Evolutionary conservation across 2,113 vertebrate species (phyloP).

Genomic region (Mesocricetus auratus): DNA sequence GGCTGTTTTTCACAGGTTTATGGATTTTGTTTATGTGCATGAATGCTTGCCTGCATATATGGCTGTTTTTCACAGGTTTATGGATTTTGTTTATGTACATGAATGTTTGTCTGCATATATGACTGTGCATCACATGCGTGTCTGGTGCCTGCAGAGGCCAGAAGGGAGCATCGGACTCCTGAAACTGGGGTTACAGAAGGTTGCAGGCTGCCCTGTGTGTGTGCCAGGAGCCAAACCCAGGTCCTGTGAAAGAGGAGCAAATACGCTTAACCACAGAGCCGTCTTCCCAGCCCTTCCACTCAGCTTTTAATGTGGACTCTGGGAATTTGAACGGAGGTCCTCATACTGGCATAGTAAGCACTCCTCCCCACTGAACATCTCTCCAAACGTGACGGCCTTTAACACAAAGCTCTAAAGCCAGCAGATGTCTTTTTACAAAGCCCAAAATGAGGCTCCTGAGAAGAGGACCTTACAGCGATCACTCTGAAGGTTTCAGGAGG

Average conservation of each 20-base stretch:
- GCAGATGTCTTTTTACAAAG: background rate
- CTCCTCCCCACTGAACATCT: background rate
- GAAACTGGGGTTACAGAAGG: background rate
- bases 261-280: background rate
- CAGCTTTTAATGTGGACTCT: background rate
- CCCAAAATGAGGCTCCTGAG: accelerated
- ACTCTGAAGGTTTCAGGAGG: no score
- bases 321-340: background rate
- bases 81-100: background rate
- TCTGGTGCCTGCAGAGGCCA: background rate
- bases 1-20: background rate
- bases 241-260: background rate
- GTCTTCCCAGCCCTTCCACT: background rate
- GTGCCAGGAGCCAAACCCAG: background rate
- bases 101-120: background rate
- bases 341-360: background rate
- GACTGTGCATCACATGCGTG: no score
- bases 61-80: background rate
- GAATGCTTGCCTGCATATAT: background rate
- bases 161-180: background rate
- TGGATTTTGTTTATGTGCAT: background rate
- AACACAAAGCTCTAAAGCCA: accelerated
- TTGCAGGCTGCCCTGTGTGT: background rate
- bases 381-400: background rate
- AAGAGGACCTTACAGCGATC: background rate